These are phyloP conservation scores for Periophthalmodon schlosseri DNA, from an alignment of 2,113 vertebrate genomes.

Conservation along the genomic window DNA sequence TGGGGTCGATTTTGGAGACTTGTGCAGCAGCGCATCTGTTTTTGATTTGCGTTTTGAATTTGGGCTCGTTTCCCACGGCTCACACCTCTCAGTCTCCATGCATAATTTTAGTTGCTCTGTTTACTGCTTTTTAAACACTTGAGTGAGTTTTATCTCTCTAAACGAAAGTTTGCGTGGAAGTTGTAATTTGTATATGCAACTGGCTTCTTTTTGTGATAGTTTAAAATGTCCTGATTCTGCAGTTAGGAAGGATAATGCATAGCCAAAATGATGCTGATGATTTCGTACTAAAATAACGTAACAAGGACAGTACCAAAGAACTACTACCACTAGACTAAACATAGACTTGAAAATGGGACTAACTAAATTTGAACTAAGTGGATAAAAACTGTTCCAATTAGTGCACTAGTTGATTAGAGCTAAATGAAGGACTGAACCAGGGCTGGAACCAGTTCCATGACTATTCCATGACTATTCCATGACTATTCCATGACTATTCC, in stretches of 20 bases:
- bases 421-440: neutral
- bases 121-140: neutral
- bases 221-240: neutral
- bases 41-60: constrained; percentile 34
- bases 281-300: no score
- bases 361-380: neutral
- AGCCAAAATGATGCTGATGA: no score
- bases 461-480: neutral
- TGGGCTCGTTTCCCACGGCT: constrained; percentile 30
- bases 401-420: neutral
- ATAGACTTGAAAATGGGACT: neutral
- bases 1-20: neutral
- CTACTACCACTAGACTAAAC: no score
- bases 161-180: neutral
- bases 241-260: no score
- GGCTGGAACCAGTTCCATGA: no score
- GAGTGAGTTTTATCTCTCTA: neutral
- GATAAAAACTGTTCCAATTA: neutral
- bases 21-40: constrained; percentile 49
- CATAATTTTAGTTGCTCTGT: no score
- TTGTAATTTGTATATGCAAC: no score
- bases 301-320: no score
- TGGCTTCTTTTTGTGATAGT: neutral
- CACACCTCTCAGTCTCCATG: neutral
- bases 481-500: no score